Conservation (phyloP, 53 echinoderm and acorn worm species). For the Henricia sp. region DNA sequence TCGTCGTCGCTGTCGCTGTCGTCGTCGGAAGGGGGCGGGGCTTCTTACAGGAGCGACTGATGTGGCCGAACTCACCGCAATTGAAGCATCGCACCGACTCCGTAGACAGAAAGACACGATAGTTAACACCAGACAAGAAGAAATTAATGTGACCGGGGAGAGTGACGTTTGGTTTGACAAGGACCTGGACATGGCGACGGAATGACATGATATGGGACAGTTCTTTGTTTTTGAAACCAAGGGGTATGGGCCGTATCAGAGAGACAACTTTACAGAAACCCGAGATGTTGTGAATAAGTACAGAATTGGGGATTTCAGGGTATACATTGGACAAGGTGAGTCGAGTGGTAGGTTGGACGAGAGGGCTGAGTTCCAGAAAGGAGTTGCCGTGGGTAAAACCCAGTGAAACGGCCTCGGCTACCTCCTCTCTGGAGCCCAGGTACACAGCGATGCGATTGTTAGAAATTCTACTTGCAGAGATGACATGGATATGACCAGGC, state of each 20-base stretch:
- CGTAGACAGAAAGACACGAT: neutral
- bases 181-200: neutral
- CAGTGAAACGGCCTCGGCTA: too few relatives aligned
- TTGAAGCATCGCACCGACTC: too few relatives aligned
- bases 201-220: neutral
- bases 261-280: neutral
- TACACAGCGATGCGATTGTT: too few relatives aligned
- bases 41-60: neutral
- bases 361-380: too few relatives aligned
- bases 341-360: too few relatives aligned
- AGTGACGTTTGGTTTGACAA: neutral
- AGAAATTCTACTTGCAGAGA: too few relatives aligned
- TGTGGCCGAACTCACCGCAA: neutral
- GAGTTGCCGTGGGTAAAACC: too few relatives aligned
- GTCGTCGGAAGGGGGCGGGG: too few relatives aligned
- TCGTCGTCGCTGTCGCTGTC: too few relatives aligned
- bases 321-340: neutral
- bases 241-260: neutral
- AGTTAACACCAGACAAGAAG: neutral
- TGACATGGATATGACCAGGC: too few relatives aligned
- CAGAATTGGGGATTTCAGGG: neutral
- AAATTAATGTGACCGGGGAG: neutral
- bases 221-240: neutral
- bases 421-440: too few relatives aligned
- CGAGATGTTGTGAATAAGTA: neutral